Evolutionary conservation across 2,797 vertebrate genomes (phyloP), one percentile per base, ranked within the genome.

Genomic region (Protosalanx chinensis): DNA sequence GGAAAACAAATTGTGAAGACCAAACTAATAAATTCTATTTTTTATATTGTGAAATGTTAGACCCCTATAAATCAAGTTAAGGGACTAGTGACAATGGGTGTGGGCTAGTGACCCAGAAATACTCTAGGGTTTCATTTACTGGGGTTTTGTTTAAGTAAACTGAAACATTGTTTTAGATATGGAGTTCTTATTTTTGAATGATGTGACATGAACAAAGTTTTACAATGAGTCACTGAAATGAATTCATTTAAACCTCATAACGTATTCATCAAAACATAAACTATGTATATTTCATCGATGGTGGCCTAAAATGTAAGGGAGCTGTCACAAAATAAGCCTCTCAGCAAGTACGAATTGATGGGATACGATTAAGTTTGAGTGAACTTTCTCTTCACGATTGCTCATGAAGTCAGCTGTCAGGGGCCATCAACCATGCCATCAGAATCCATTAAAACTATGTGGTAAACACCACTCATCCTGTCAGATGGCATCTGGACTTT

Each of bases 61-160:
- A 84, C 60, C 7, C 1, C 61, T 72, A 70, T 80, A 87, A 88
- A 87, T 89, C 81, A 86, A 69, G 62, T 81, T 64, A 76, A 72
- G 79, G 77, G 85, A 81, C 78, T 76, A 61, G 64, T 78, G 81
- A 85, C 84, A 80, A 76, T 83, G 85, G 78, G 83, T 79, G 83
- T 87, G 80, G 84, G 77, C 65, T 61, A 72, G 68, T 73, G 73
- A 76, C 35, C 68, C 71, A 74, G 33, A 46, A 81, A 72, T 46
- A 66, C 41, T 76, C 70, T 68, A 68, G 53, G 74, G 30, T 75
- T 77, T 77, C 58, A 64, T 63, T 81, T 74, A 74, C 18, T 73
- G 56, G 67, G 59, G 76, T 72, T 79, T 71, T 35, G 33, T 6
- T 60, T 18, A 37, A 64, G 20, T 18, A 41, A 46, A 66, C 20